phyloP scores from a whole-genome alignment of 2,888 invertebrate genomes.

The Belgica antarctica region DNA sequence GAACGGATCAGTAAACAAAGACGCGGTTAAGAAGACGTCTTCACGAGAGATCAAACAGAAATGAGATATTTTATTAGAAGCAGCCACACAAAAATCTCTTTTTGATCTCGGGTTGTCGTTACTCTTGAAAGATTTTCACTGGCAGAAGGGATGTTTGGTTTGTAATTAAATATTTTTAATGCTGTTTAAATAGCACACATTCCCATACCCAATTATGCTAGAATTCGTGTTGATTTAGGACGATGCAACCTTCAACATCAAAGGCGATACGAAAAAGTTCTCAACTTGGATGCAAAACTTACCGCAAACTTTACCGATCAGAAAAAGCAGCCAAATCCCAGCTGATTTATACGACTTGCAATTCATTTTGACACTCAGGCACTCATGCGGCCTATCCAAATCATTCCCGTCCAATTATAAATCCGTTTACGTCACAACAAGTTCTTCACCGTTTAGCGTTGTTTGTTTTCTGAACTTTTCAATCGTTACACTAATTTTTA shows the following conservation, averaged over 20 bases:
- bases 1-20: not conserved
- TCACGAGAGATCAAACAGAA: slow-evolving; percentile 33
- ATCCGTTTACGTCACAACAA: slow-evolving; percentile 15
- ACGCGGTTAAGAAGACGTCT: not conserved
- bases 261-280: not conserved
- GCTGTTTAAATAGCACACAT: slow-evolving; percentile 24
- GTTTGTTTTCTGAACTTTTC: not conserved
- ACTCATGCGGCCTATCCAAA: not conserved
- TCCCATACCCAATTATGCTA: slow-evolving; percentile 27
- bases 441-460: not conserved
- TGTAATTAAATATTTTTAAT: slow-evolving; percentile 42
- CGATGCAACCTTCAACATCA: slow-evolving; percentile 3
- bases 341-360: not conserved
- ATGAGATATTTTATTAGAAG: slow-evolving; percentile 29
- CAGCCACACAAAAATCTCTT: slow-evolving; percentile 27
- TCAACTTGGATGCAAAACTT: not conserved
- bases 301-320: slow-evolving; percentile 11
- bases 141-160: slow-evolving; percentile 39
- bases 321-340: not conserved
- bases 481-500: slow-evolving; percentile 14
- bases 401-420: not conserved
- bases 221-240: slow-evolving; percentile 42
- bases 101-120: slow-evolving; percentile 23
- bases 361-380: not conserved
- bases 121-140: not conserved